Evolutionary conservation across 2,888 invertebrate genomes (phyloP), one percentile per base, ranked within the genome.

Genomic region (Lamellibrachia satsuma): DNA sequence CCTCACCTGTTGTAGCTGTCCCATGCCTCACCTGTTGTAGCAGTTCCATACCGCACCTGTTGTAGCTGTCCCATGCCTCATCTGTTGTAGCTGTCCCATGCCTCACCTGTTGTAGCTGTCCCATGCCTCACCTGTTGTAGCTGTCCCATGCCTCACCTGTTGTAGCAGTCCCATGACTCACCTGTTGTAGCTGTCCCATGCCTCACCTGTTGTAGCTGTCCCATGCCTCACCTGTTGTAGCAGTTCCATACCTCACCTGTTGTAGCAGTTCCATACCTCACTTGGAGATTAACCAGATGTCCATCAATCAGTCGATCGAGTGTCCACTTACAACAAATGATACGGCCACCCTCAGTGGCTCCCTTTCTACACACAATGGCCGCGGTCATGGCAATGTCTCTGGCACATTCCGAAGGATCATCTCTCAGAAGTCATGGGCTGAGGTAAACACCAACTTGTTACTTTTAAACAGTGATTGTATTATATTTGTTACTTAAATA

Each of bases 201-300:
- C 39, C 39, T 39, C 39, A 0, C 39, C 39, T 39, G 39, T 39
- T 39, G 39, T 39, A 0, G 39, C 39, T 1, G 39, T 39, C 39
- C 39, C 39, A 39, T 39, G 39, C 39, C 39, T 39, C 39, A 0
- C 39, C 6, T 75, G 75, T 75, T 75, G 75, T n/a, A 75, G 75
- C 6, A 22, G 75, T 75, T 22, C 11, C 15, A 75, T 75, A 1
- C 39, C 39, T 39, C 39, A 39, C 39, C 39, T 39, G 39, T 39
- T 39, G 39, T 39, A 39, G 39, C 39, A 39, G 39, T 39, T 39
- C 39, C 39, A 39, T 39, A 95, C 98, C 98, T 22, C 97, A 97
- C 93, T 97, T 99, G 94, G 99, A 99, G 97, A 98, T 99, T 60
- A 98, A 98, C n/a, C 98, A 98, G 11, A 98, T 99, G 98, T 98